Evolutionary conservation across 2,113 vertebrate species (phyloP).

Genomic region (Connochaetes taurinus): DNA sequence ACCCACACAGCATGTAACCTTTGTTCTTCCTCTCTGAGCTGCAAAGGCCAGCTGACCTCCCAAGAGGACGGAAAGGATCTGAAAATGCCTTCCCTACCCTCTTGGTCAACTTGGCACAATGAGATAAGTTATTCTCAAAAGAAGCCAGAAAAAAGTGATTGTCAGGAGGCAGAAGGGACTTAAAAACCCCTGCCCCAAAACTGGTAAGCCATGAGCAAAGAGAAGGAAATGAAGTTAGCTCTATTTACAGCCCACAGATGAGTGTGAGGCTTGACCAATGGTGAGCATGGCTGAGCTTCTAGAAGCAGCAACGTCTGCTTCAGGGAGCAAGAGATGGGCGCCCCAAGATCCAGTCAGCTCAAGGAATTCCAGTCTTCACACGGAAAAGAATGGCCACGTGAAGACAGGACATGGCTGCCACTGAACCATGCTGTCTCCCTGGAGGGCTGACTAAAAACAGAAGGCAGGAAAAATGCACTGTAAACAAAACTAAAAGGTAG

Average conservation of each 20-base stretch:
- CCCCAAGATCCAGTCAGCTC: not conserved
- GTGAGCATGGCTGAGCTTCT: not conserved
- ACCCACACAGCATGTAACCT: not conserved
- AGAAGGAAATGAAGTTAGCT: not conserved
- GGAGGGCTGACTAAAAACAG: not conserved
- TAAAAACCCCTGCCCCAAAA: not conserved
- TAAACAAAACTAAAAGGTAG: conserved; percentile 18
- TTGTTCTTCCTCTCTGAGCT: not conserved
- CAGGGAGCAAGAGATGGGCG: not conserved
- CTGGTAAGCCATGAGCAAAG: not conserved
- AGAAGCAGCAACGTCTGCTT: not conserved
- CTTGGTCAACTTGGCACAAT: not conserved
- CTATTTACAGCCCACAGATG: not conserved
- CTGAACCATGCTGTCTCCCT: not conserved
- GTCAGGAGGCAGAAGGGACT: not conserved
- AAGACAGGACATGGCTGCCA: not conserved
- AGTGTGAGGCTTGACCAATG: not conserved
- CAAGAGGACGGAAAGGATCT: not conserved
- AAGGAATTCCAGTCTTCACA: not conserved
- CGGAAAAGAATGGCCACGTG: not conserved
- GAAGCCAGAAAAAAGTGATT: not conserved
- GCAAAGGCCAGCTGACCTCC: not conserved
- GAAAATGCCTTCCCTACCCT: not conserved
- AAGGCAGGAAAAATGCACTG: not conserved
- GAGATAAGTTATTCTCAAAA: not conserved